Base-by-base conservation (phyloP, 2,797 vertebrate genomes). In the Galagoides demidoff region DNA sequence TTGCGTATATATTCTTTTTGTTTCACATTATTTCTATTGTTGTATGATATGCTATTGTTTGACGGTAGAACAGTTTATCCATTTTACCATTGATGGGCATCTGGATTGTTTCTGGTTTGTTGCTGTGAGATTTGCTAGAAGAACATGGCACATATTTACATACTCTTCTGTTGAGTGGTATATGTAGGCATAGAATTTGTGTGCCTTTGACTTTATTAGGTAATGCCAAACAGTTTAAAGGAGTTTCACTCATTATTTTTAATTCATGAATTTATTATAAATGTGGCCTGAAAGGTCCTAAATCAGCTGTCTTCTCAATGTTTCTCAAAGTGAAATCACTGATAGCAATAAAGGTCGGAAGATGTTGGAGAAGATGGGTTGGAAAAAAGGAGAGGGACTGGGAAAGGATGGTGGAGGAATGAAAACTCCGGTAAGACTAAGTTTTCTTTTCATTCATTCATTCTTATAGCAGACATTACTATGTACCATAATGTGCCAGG, bases 291-390 rank as follows among this genome's bases (percentile, higher is more conserved):
- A 76, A 57, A 39, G 20, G 22, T 77, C 39, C 87, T 25, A 90
- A 93, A 43, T 82, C 68, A 92, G 1, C 45, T 86, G 3, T 76
- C 59, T 34, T 70, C 39, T 92, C 93, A 57, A 88, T 89, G 98
- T 98, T 98, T 34, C 97, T 97, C 78, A 63, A 96, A 99, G 99
- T 97, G 99, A 99, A 98, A 99, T 99, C 97, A 99, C 99, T 86
- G 99, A 99, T 95, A 99, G 97, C 97, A 99, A 99, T 97, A 99
- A 99, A 98, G 99, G 99, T 85, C 98, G 99, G 86, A 99, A 99
- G 98, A 99, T 99, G 99, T 71, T 99, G 98, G 99, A 99, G 98
- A 99, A 99, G 98, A 99, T 99, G 99, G 99, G 99, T 90, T 99
- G 99, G 99, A 99, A 99, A 95, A 99, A 99, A 94, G 99, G 99